These are phyloP conservation scores for Plestiodon gilberti DNA, from an alignment of 2,113 vertebrate species.

Conservation along the genomic window DNA sequence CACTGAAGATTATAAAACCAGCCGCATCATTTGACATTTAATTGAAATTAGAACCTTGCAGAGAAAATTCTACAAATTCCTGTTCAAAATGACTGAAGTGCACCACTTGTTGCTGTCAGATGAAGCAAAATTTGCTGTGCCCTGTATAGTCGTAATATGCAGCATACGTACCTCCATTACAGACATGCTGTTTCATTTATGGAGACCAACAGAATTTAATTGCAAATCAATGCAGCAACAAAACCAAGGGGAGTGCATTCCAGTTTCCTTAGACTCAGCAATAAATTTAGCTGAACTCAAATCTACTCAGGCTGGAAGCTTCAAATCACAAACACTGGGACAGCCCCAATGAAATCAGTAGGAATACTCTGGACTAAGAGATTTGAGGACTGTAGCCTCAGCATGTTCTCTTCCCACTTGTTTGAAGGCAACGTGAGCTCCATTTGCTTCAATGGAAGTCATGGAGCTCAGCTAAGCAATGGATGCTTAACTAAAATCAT, in stretches of 20 bases:
- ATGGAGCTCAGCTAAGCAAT: background rate
- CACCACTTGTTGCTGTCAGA: constrained; percentile 8
- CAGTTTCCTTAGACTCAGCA: constrained; percentile 34
- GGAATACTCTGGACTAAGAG: background rate
- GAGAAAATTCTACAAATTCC: constrained; percentile 35
- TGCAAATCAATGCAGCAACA: background rate
- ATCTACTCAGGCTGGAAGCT: constrained; percentile 11
- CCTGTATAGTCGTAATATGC: constrained; percentile 6
- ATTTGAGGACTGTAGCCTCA: background rate
- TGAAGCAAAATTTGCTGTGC: constrained; percentile 5
- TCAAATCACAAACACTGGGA: background rate
- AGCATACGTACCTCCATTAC: constrained; percentile 22
- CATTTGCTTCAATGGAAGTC: background rate
- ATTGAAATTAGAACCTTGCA: background rate
- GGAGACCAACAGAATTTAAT: constrained; percentile 40
- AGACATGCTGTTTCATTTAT: constrained; percentile 36
- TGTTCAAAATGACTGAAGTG: constrained; percentile 14
- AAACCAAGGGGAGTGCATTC: constrained; percentile 26
- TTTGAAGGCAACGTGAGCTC: background rate
- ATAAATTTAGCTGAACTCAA: constrained; percentile 8
- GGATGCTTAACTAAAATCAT: background rate
- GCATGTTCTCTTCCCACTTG: background rate
- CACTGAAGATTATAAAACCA: constrained; percentile 33
- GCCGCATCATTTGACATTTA: constrained; percentile 26
- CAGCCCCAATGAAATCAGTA: background rate